These are phyloP conservation scores for Scatophagus argus DNA, from an alignment of 2,113 vertebrate species.

Conservation along the genomic window DNA sequence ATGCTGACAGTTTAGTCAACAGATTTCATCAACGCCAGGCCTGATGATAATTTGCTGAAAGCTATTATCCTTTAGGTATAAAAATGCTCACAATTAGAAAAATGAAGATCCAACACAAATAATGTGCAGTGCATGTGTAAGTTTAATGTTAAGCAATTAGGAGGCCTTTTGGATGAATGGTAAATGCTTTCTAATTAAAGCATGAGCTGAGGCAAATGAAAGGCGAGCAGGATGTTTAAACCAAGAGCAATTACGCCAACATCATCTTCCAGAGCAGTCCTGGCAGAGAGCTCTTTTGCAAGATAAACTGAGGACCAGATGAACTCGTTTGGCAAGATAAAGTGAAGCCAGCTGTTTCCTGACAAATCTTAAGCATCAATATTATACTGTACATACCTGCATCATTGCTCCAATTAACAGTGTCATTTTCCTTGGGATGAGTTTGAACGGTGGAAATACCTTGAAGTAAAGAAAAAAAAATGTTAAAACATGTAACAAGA, in stretches of 20 bases:
- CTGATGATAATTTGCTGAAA: constrained; percentile 30
- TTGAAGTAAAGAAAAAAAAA: constrained; percentile 62
- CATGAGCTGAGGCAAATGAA: constrained; percentile 39
- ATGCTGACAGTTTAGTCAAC: constrained; percentile 7
- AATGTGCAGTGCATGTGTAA: constrained; percentile 6
- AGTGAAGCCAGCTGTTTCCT: constrained; percentile 30
- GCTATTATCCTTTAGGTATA: constrained; percentile 16
- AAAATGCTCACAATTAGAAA: constrained; percentile 17
- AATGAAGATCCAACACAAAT: constrained; percentile 20
- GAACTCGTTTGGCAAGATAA: constrained; percentile 26
- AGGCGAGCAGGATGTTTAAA: constrained; percentile 35
- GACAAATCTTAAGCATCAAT: not conserved
- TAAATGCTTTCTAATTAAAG: constrained; percentile 39
- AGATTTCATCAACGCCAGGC: constrained; percentile 11
- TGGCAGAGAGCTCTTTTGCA: constrained; percentile 34
- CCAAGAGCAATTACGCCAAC: constrained; percentile 35
- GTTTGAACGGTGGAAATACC: constrained; percentile 95
- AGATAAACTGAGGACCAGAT: constrained; percentile 41
- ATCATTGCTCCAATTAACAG: constrained; percentile 91
- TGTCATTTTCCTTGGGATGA: constrained; percentile 91
- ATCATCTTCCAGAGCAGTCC: constrained; percentile 25
- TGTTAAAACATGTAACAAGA: not conserved
- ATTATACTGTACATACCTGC: constrained; percentile 86
- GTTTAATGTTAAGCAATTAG: constrained; percentile 42
- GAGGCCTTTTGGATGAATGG: constrained; percentile 13